These are phyloP conservation scores for Ageneiosus marmoratus DNA, from an alignment of 2,113 vertebrate species.

Conservation along the genomic window DNA sequence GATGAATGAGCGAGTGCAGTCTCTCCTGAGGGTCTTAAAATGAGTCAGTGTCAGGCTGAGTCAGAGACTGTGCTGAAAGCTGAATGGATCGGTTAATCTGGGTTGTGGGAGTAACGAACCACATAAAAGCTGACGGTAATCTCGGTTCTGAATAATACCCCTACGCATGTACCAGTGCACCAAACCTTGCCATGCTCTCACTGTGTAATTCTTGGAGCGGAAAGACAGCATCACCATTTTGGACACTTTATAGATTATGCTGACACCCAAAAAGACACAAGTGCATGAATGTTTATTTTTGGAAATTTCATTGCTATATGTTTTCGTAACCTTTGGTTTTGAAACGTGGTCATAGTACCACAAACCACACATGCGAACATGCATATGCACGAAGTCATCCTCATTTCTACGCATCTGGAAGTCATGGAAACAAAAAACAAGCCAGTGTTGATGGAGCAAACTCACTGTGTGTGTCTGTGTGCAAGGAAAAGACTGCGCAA, in stretches of 20 bases:
- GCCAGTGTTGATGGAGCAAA: slow-evolving; percentile 41
- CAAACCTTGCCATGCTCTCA: neutral
- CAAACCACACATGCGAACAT: slow-evolving; percentile 56
- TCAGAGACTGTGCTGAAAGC: slow-evolving; percentile 22
- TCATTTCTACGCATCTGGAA: slow-evolving; percentile 14
- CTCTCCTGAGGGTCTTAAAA: slow-evolving; percentile 46
- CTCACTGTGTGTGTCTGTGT: neutral
- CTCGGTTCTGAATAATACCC: slow-evolving; percentile 3
- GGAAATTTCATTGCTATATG: slow-evolving; percentile 8
- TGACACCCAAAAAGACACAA: neutral
- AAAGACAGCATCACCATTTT: neutral
- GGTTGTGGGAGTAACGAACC: slow-evolving; percentile 32
- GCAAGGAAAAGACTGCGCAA: neutral
- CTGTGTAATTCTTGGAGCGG: neutral
- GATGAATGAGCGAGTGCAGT: slow-evolving; percentile 32
- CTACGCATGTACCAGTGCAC: neutral
- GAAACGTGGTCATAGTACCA: slow-evolving; percentile 54
- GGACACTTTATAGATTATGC: neutral
- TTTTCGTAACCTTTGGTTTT: slow-evolving; percentile 59
- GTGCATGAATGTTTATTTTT: neutral
- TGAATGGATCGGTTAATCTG: slow-evolving; percentile 41
- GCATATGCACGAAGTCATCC: slow-evolving; percentile 45
- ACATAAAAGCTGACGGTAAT: slow-evolving; percentile 36
- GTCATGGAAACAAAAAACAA: slow-evolving; percentile 23
- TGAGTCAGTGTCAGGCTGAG: slow-evolving; percentile 46